These are phyloP conservation scores for Drosophila limbata DNA, from an alignment of 2,888 invertebrate species.

Conservation along the genomic window DNA sequence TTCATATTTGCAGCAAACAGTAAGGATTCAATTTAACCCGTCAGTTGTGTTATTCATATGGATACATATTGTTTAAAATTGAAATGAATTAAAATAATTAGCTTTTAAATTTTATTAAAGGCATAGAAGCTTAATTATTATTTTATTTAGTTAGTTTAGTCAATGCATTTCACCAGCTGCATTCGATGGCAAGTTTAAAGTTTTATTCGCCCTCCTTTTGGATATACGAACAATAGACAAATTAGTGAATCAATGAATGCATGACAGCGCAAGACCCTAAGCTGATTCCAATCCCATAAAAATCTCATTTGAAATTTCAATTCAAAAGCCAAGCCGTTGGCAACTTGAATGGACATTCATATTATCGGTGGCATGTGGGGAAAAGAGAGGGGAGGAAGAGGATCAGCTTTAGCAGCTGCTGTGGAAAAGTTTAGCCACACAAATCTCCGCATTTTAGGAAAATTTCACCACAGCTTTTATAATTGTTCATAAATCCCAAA, in stretches of 20 bases:
- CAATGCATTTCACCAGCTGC: conserved; percentile 19
- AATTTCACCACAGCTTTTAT: conserved; percentile 59
- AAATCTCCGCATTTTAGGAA: conserved; percentile 40
- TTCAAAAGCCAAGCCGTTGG: conserved; percentile 43
- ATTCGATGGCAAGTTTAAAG: conserved; percentile 20
- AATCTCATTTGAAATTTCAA: conserved; percentile 18
- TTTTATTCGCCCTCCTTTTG: conserved; percentile 19
- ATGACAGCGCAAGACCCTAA: conserved; percentile 38
- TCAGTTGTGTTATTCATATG: too few species aligned
- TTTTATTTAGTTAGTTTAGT: background rate
- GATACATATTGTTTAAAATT: too few species aligned
- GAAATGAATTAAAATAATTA: too few species aligned
- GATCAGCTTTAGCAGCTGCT: conserved; percentile 40
- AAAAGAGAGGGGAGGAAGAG: background rate
- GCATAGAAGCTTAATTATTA: background rate
- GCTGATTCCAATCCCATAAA: conserved; percentile 19
- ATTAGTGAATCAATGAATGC: conserved; percentile 56
- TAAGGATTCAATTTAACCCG: too few species aligned
- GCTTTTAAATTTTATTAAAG: background rate
- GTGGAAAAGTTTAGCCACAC: conserved; percentile 46
- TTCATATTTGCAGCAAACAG: background rate
- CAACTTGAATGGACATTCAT: conserved; percentile 46
- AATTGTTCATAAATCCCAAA: conserved; percentile 56
- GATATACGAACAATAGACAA: conserved; percentile 45
- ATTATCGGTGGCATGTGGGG: conserved; percentile 25